Evolutionary conservation across 1,140 invertebrate species (phyloP).

Genomic region (Hestina assimilis): DNA sequence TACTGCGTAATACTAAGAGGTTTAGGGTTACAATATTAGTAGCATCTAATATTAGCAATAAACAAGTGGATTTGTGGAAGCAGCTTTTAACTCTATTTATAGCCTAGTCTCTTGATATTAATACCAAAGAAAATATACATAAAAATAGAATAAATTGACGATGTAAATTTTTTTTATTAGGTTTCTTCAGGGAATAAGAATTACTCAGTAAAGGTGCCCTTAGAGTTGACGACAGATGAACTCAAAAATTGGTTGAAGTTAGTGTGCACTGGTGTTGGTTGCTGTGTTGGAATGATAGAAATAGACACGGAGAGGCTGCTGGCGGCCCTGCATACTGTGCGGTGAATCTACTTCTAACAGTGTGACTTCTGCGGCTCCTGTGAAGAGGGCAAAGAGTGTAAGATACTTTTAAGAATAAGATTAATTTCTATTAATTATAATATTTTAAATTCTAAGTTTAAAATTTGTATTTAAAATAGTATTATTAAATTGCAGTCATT

Average conservation of each 20-base stretch:
- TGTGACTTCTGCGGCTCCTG: conserved; percentile 46
- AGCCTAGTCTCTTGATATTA: too few relatives aligned
- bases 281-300: conserved; percentile 69
- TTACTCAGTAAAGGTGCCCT: conserved; percentile 70
- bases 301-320: conserved; percentile 64
- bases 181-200: conserved; percentile 62
- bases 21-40: too few relatives aligned
- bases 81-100: too few relatives aligned
- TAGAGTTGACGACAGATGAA: conserved; percentile 61
- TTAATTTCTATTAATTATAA: too few relatives aligned
- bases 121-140: too few relatives aligned
- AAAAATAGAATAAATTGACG: neutral
- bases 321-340: conserved; percentile 62
- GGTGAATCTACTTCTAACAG: conserved; percentile 65
- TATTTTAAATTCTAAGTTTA: too few relatives aligned
- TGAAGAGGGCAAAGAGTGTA: conserved; percentile 54
- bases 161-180: conserved; percentile 44
- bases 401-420: neutral
- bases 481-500: too few relatives aligned
- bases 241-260: conserved; percentile 71
- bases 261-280: conserved; percentile 61
- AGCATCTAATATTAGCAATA: too few relatives aligned
- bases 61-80: too few relatives aligned
- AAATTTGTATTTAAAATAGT: too few relatives aligned
- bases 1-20: too few relatives aligned